Evolutionary conservation across 2,888 invertebrate genomes (phyloP).

Genomic region (Dasypogon diadema): DNA sequence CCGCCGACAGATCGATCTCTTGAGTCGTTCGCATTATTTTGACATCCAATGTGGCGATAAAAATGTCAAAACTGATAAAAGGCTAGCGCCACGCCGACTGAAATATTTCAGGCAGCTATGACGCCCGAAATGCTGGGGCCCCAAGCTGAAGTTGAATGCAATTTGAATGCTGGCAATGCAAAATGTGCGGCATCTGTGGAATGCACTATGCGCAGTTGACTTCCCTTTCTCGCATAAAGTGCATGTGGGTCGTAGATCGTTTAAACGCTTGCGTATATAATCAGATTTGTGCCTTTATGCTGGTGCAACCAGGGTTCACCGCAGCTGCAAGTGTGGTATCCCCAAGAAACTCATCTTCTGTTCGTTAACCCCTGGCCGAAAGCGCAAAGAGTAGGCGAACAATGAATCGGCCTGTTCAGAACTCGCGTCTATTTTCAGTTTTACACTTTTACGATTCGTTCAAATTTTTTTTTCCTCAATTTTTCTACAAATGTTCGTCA

Average conservation of each 20-base stretch:
- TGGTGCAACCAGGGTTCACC: too few relatives aligned
- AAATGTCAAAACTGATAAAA: neutral
- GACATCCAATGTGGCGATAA: neutral
- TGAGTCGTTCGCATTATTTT: conserved; percentile 14
- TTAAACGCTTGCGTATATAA: too few relatives aligned
- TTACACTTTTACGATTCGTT: neutral
- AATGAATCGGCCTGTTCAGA: too few relatives aligned
- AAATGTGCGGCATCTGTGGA: conserved; percentile 19
- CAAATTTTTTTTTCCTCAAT: neutral
- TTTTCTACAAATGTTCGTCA: neutral
- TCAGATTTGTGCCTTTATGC: too few relatives aligned
- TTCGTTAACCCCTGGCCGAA: too few relatives aligned
- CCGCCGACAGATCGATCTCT: conserved; percentile 10
- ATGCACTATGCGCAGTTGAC: conserved; percentile 27
- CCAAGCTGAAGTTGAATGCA: neutral
- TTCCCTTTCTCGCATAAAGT: neutral
- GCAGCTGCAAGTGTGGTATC: too few relatives aligned
- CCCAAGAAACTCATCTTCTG: too few relatives aligned
- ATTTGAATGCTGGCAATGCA: conserved; percentile 19
- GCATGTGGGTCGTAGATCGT: too few relatives aligned
- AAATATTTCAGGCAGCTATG: neutral
- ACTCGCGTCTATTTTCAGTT: neutral
- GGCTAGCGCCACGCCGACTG: conserved; percentile 1
- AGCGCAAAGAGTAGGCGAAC: too few relatives aligned
- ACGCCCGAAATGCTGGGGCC: neutral